Base-by-base conservation (phyloP, 1,140 invertebrate genomes). In the Macrobrachium rosenbergii region DNA sequence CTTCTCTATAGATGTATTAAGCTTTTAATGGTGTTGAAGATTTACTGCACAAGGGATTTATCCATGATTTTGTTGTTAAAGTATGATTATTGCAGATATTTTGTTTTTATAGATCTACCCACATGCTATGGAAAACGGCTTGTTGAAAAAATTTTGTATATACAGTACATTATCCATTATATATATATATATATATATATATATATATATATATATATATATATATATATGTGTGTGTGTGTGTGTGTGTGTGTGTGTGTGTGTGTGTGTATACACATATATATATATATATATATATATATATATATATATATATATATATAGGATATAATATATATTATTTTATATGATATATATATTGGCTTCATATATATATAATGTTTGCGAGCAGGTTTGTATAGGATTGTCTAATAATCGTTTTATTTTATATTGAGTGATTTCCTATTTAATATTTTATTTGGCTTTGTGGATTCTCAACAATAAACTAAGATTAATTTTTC, bases 181-280 rank as follows among this genome's bases (percentile, higher is more conserved):
- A 77, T 59, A 77, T 59, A 77, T 59, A 77, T 45, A 77, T 59
- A 77, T 59, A 58, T 59, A 77, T 59, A 77, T 59, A 77, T 59
- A 59, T 77, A 77, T 77, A 77, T 77, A 59, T 77, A 58, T 77
- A 77, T 77, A 58, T 77, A 77, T 77, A 77, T 77, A 77, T 77
- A 77, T 77, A 77, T 77, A 77, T 58, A 77, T 77, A 77, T 76
- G 37, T 37, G 7, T 75, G 6, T 28, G 10, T 37, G 19, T 75
- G 19, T 28, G 19, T 75, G 10, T 28, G 19, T 45, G 8, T 77
- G 19, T 77, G 14, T 77, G 58, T 77, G 14, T 77, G 21, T 77
- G 14, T 77, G 58, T 52, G 19, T 52, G 45, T 77, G 19, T 77
- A 45, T 77, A 77, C n/a, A 16, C 45, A 52, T 77, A 11, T 77